Evolutionary conservation across 1,140 invertebrate genomes (phyloP), one percentile per base, ranked within the genome.

Genomic region (Drosophila pachea): DNA sequence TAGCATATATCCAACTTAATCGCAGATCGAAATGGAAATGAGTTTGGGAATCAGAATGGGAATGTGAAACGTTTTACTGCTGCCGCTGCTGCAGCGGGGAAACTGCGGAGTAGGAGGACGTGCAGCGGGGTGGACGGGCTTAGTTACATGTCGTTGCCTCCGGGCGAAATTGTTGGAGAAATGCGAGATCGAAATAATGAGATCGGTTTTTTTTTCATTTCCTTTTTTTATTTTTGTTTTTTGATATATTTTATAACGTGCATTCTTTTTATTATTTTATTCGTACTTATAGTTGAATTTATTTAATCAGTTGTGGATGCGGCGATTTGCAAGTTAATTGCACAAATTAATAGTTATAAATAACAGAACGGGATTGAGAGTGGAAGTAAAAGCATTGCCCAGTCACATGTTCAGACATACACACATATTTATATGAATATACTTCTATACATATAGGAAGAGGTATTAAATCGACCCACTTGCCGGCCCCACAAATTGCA

Each of bases 241-340:
- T 22, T 22, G 22, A 22, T 22, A 22, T 22, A 22, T 22, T 22
- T 22, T 22, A 22, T 22, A 22, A 22, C 22, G 22, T 22, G 22
- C 22, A 22, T 22, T 22, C 9, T 33, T 9, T 40, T 35, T 50
- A 49, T 35, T 49, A 4, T 29, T 47, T 29, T 8, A n/a, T 47
- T 68, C 11, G 68, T 60, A 58, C 55, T 72, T 53, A 48, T 66
- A 61, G 48, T 66, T 84, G 64, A 68, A 84, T 73, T 73, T 73
- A 82, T 84, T 82, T 83, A 83, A 82, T 78, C 68, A 84, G 62
- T 75, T 73, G 75, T 45, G 58, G 36, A 40, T 49, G 55, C 56
- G 53, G 56, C 68, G 73, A 84, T 83, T 83, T 84, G 62, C 65
- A 67, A 84, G 62, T 78, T 83, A 84, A 83, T 84, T 78, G 79